Conservation (phyloP, 2,113 vertebrate genomes). For the Shinisaurus crocodilurus region DNA sequence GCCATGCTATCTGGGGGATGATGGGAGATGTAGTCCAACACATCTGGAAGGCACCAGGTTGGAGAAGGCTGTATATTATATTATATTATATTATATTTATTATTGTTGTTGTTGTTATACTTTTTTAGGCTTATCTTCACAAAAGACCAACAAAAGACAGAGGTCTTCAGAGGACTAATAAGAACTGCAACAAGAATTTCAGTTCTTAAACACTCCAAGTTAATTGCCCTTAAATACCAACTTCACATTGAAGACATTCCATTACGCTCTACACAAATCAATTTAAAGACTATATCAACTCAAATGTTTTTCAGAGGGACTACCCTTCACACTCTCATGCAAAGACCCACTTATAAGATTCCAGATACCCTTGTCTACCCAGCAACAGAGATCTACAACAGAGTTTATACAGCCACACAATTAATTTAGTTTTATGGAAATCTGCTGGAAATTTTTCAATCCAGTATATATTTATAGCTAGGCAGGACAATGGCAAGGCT, state of each 20-base stretch:
- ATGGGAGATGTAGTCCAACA: too few species aligned
- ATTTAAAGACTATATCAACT: not conserved
- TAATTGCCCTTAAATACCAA: not conserved
- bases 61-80: not conserved
- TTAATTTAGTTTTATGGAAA: not conserved
- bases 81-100: too few species aligned
- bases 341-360: not conserved
- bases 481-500: not conserved
- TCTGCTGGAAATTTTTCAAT: not conserved
- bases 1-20: not conserved
- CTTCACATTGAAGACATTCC: not conserved
- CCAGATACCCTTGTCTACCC: not conserved
- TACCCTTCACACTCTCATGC: not conserved
- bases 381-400: not conserved
- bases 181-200: not conserved
- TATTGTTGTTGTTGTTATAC: not conserved
- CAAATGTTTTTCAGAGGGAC: not conserved
- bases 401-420: not conserved
- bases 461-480: not conserved
- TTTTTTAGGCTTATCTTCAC: not conserved
- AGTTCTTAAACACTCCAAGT: not conserved
- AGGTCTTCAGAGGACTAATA: not conserved
- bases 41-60: too few species aligned
- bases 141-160: not conserved
- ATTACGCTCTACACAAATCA: not conserved